A percentile compares a stretch with the other conserved stretches of the same genome.
phyloP scores from a whole-genome alignment of 2,113 vertebrate species.

The Chamaea fasciata region DNA sequence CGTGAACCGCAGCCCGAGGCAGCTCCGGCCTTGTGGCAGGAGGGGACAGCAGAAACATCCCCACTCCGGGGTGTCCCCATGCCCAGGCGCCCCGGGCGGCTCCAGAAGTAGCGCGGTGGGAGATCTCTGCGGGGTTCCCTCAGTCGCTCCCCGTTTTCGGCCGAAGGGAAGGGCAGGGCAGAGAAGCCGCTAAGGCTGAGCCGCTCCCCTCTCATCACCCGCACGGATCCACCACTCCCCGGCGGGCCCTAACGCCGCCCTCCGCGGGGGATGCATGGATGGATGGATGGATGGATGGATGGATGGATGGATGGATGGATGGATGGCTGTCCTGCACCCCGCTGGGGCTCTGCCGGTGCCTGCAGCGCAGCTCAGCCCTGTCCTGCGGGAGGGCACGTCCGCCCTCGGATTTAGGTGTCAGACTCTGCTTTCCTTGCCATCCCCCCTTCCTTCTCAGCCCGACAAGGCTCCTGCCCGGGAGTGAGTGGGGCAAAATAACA shows the following conservation, averaged over 20 bases:
- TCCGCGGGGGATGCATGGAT: background rate
- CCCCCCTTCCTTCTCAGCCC: background rate
- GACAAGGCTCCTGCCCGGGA: background rate
- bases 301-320: background rate
- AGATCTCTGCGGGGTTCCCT: background rate
- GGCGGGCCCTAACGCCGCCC: no score
- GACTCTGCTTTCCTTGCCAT: background rate
- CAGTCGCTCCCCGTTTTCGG: no score
- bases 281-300: background rate
- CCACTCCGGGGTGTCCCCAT: no score
- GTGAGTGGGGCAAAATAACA: fast-evolving
- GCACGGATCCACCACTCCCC: background rate
- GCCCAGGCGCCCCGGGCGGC: background rate
- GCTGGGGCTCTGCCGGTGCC: background rate
- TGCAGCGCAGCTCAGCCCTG: background rate
- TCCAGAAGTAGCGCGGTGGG: background rate
- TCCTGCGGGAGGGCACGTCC: background rate
- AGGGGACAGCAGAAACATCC: background rate
- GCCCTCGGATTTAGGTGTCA: background rate
- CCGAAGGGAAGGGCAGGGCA: background rate
- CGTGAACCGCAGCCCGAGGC: background rate
- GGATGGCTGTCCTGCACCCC: background rate
- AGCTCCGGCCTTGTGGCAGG: background rate
- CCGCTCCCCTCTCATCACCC: background rate
- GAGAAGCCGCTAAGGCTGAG: background rate